Percentiles rank a stretch among this genome's conserved stretches.
phyloP scores from a whole-genome alignment of 1,140 invertebrate species.

The Ditylenchus dipsaci region DNA sequence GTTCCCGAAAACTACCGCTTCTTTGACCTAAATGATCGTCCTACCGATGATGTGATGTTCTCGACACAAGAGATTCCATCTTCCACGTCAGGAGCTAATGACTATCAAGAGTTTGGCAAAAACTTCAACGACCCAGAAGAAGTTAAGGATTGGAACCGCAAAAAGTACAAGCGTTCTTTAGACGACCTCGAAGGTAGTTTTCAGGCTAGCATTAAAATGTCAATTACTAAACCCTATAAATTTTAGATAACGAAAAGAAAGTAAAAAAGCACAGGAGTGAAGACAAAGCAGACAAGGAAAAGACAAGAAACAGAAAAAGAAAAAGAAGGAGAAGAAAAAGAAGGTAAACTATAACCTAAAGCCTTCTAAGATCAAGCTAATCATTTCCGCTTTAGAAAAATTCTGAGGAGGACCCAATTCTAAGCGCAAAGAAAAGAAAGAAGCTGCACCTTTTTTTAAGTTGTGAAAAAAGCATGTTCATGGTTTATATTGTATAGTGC shows the following conservation, averaged over 20 bases:
- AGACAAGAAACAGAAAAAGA: slow-evolving; percentile 72
- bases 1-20: slow-evolving; percentile 93
- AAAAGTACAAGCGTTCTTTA: slow-evolving; percentile 67
- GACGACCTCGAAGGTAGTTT: slow-evolving; percentile 32
- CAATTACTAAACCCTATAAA: neutral
- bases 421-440: slow-evolving; percentile 1
- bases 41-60: slow-evolving; percentile 67
- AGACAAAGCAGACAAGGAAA: slow-evolving; percentile 66
- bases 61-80: slow-evolving; percentile 40
- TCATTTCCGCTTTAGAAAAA: neutral
- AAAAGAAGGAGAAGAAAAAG: slow-evolving; percentile 62
- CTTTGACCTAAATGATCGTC: slow-evolving; percentile 66
- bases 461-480: too few species aligned
- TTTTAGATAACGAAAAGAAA: slow-evolving; percentile 29
- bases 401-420: neutral
- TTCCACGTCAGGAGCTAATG: slow-evolving; percentile 30
- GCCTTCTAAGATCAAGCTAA: neutral
- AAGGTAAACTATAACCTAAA: slow-evolving; percentile 70
- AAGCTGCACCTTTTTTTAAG: neutral
- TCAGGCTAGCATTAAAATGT: neutral
- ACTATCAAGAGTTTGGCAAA: slow-evolving; percentile 33
- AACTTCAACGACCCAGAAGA: slow-evolving; percentile 64
- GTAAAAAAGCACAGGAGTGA: slow-evolving; percentile 87
- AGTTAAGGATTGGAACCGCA: slow-evolving; percentile 69
- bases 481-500: too few species aligned